phyloP scores from a whole-genome alignment of 2,113 vertebrate species.

The Struthio camelus region DNA sequence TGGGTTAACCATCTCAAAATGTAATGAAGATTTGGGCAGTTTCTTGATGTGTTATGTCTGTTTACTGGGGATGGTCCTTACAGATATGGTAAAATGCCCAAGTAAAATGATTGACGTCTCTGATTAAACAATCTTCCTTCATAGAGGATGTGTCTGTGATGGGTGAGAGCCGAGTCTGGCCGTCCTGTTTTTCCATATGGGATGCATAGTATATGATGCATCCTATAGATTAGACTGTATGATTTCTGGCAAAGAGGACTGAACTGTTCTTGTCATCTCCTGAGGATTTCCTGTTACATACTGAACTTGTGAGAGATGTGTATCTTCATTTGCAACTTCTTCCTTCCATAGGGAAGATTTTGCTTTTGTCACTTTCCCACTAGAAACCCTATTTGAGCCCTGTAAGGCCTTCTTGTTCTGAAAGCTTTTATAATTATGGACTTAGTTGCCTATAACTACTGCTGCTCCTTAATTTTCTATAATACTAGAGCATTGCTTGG shows the following conservation, averaged over 20 bases:
- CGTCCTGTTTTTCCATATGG: not conserved
- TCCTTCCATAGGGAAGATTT: not conserved
- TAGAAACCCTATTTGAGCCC: not conserved
- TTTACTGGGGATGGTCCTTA: not conserved
- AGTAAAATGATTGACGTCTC: not conserved
- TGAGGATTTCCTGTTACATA: not conserved
- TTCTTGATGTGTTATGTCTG: not conserved
- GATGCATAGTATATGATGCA: not conserved
- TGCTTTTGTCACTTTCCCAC: not conserved
- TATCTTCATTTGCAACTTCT: not conserved
- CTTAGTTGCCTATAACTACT: not conserved
- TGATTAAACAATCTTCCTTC: not conserved
- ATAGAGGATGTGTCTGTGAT: not conserved
- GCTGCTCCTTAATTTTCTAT: conserved; percentile 13
- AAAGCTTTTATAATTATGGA: conserved; percentile 9
- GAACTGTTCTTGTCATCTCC: not conserved
- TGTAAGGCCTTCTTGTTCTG: not conserved
- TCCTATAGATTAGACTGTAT: not conserved
- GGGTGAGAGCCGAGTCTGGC: not conserved
- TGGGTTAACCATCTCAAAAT: not conserved
- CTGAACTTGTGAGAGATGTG: not conserved
- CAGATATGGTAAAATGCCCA: not conserved
- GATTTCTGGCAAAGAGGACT: not conserved
- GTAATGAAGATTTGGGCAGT: not conserved
- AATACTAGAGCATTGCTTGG: not conserved